Base-by-base conservation (phyloP, 2,888 invertebrate genomes). In the Phrixothrix hirtus region DNA sequence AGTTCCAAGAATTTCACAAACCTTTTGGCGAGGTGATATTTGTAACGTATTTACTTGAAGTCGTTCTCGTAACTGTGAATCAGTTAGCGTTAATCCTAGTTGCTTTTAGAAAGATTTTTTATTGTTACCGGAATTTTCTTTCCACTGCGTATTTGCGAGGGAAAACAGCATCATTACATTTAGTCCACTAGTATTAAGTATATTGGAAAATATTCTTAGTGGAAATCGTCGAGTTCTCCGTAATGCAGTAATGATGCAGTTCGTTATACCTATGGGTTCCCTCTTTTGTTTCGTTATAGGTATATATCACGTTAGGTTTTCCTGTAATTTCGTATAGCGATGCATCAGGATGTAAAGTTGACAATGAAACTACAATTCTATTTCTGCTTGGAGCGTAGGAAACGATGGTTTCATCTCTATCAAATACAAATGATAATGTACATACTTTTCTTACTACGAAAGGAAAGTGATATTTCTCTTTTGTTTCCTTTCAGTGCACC, bases 161-260 rank as follows among this genome's bases (percentile, higher is more conserved):
- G 39, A 52, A 36, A 52, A 45, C 21, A 52, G 41, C 27, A 41
- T 36, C 21, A 45, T 39, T 32, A 46, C 42, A 29, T 52, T 45
- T 41, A 52, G 39, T 32, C 41, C 39, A 41, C 41, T 46, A 29
- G 45, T 34, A 46, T 52, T 46, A 39, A 52, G 42, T n/a, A 45
- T 45, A 45, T 36, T 41, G 46, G 27, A 43, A 17, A 31, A 31
- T 4, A 31, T 14, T 31, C 14, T 3, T 11, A 31, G 4, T 4
- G 17, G 15, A n/a, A n/a, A n/a, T n/a, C n/a, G n/a, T n/a, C 25
- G 17, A 2, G 37, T 37, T 9, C 10, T 37, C 5, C 21, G 21
- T 21, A 25, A 17, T 2, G 37, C 25, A 0, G 50, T 50, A 35
- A 31, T 50, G 43, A 15, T 30, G 44, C 4, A 43, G 11, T 15